Evolutionary conservation across 2,113 vertebrate genomes (phyloP).

Genomic region (Caranx melampygus): DNA sequence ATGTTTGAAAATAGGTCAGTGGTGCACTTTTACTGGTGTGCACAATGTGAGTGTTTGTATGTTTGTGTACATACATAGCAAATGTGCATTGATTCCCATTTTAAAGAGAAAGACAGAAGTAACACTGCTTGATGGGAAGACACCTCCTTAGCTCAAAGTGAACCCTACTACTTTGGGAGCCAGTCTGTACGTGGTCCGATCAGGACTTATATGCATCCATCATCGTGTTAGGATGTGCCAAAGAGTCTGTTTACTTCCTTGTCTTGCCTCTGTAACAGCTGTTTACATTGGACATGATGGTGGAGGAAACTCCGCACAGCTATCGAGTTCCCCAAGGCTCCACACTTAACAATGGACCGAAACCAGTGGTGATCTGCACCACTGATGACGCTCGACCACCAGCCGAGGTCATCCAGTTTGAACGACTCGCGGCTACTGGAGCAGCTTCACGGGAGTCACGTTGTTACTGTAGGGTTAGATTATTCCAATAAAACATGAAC

Average conservation of each 20-base stretch:
- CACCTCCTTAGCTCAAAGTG: conserved; percentile 25
- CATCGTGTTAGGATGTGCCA: conserved; percentile 76
- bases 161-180: conserved; percentile 24
- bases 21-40: conserved; percentile 65
- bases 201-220: conserved; percentile 66
- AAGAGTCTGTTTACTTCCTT: conserved; percentile 80
- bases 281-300: conserved; percentile 72
- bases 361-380: conserved; percentile 31
- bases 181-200: conserved; percentile 40
- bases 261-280: conserved; percentile 75
- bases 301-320: conserved; percentile 64
- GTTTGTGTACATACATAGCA: conserved; percentile 40
- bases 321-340: conserved; percentile 37
- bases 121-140: conserved; percentile 38
- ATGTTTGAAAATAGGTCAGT: conserved; percentile 61
- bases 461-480: conserved; percentile 48
- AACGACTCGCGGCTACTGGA: conserved; percentile 28
- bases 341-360: conserved; percentile 48
- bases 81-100: conserved; percentile 55
- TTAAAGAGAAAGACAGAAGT: conserved; percentile 46
- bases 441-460: conserved; percentile 29
- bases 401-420: neutral
- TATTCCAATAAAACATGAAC: conserved; percentile 39
- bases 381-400: neutral
- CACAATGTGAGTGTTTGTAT: conserved; percentile 32